Evolutionary conservation across 2,113 vertebrate genomes (phyloP), one percentile per base, ranked within the genome.

Genomic region (Calonectris borealis): DNA sequence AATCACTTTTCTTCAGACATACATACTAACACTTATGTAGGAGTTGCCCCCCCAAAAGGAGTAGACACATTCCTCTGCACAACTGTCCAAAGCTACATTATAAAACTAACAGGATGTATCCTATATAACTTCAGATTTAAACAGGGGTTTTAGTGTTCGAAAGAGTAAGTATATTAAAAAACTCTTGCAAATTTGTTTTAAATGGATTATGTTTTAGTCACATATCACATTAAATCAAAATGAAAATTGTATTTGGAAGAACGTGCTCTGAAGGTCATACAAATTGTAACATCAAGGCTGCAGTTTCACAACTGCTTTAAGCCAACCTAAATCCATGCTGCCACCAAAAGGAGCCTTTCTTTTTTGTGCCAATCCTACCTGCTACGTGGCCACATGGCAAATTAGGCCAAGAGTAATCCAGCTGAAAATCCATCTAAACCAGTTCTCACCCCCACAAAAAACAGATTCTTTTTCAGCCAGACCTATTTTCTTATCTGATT

Each of bases 11-110:
- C 71, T 52, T 64, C 68, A 77, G 18, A 32, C 62, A 3, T 7
- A 6, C 6, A 5, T 0, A 7, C 18, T 12, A 13, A 3, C 34
- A 6, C 29, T 2, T 16, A 5, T 0, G 2, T 1, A 34, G 24
- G 21, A 77, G 40, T 4, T 58, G 64, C 36, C 5, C 16, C 40
- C 38, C 21, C 51, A 13, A 79, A 32, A 46, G 38, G 42, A 49
- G 66, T 4, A 60, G 13, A 31, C 21, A 13, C n/a, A 3, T 49
- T 90, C 36, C 86, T 58, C 40, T 70, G 49, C 91, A 51, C 83
- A 66, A 54, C 31, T 29, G 54, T 22, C 88, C 36, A 93, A 79
- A 68, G 61, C 17, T 52, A 70, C 25, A 25, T 69, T 60, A 77
- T 10, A 65, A 51, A 73, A 66, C 71, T 46, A 60, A 86, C 27